These are phyloP conservation scores for Eurois occulta DNA, from an alignment of 2,888 invertebrate species.

Conservation along the genomic window DNA sequence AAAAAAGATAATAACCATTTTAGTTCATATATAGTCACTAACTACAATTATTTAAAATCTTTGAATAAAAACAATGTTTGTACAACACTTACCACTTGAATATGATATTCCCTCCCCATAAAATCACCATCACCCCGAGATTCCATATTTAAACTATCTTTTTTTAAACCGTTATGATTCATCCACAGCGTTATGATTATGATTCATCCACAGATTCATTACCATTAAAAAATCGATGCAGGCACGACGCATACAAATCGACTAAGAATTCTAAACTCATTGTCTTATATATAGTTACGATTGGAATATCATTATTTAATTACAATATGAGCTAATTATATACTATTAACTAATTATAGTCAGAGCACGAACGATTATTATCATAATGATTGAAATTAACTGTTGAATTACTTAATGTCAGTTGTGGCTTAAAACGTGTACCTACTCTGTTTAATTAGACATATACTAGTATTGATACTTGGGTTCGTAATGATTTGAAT, in stretches of 20 bases:
- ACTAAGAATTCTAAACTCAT: slow-evolving; percentile 70
- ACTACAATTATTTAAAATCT: background rate
- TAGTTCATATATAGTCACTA: background rate
- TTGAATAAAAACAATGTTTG: background rate
- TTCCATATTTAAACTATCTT: slow-evolving; percentile 48
- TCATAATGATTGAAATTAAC: slow-evolving; percentile 51
- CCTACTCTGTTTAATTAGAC: slow-evolving; percentile 32
- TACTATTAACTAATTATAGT: slow-evolving; percentile 80
- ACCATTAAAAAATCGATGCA: slow-evolving; percentile 34
- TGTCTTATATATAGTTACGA: slow-evolving; percentile 77
- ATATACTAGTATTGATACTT: slow-evolving; percentile 26
- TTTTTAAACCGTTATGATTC: slow-evolving; percentile 17
- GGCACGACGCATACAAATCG: slow-evolving; percentile 33
- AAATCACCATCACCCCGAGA: slow-evolving; percentile 27
- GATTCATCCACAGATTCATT: slow-evolving; percentile 43
- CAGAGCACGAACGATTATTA: slow-evolving; percentile 59
- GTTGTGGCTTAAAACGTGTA: slow-evolving; percentile 20
- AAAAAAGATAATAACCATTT: background rate
- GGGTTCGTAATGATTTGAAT: slow-evolving; percentile 26
- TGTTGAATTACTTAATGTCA: slow-evolving; percentile 59
- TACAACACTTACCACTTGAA: slow-evolving; percentile 43
- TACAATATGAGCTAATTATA: slow-evolving; percentile 74
- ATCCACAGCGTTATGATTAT: slow-evolving; percentile 38
- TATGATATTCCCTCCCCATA: slow-evolving; percentile 17
- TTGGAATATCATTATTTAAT: slow-evolving; percentile 79